phyloP scores from a whole-genome alignment of 2,113 vertebrate species.

The Xenopus borealis region DNA sequence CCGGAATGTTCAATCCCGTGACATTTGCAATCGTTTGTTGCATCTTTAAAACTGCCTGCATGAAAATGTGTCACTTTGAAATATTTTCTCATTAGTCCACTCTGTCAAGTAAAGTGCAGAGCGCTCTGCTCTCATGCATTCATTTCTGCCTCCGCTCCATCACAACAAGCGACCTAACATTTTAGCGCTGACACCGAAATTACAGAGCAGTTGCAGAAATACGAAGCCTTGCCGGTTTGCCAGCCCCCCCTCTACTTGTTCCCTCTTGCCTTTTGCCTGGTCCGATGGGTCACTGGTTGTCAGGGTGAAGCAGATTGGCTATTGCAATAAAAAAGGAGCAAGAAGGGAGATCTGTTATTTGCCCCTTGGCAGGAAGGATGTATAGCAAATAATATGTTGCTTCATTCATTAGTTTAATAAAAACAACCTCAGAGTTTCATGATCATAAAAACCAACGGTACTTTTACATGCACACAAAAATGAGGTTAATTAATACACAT shows the following conservation, averaged over 20 bases:
- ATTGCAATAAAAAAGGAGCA: not conserved
- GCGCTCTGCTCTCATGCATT: slow-evolving; percentile 41
- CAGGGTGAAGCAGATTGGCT: slow-evolving; percentile 52
- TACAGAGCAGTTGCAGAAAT: slow-evolving; percentile 53
- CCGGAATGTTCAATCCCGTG: slow-evolving; percentile 4
- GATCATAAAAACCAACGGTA: too few species aligned
- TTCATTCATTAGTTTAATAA: not conserved
- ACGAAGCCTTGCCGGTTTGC: slow-evolving; percentile 47
- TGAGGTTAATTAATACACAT: too few species aligned
- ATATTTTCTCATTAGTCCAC: slow-evolving; percentile 58
- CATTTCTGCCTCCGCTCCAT: slow-evolving; percentile 53
- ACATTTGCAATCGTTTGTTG: slow-evolving; percentile 51
- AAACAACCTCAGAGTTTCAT: too few species aligned
- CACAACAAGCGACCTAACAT: slow-evolving; percentile 62
- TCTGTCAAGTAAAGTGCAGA: slow-evolving; percentile 52
- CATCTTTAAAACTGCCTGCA: slow-evolving; percentile 45
- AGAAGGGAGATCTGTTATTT: not conserved
- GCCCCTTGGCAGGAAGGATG: not conserved
- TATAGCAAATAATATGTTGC: not conserved
- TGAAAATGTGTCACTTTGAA: slow-evolving; percentile 53
- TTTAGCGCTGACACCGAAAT: slow-evolving; percentile 61
- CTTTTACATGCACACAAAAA: too few species aligned
- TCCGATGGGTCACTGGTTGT: slow-evolving; percentile 53
- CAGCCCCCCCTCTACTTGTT: not conserved
- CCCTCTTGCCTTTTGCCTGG: slow-evolving; percentile 49